phyloP scores from a whole-genome alignment of 2,888 invertebrate genomes.

The Drosophila flavopinicola region DNA sequence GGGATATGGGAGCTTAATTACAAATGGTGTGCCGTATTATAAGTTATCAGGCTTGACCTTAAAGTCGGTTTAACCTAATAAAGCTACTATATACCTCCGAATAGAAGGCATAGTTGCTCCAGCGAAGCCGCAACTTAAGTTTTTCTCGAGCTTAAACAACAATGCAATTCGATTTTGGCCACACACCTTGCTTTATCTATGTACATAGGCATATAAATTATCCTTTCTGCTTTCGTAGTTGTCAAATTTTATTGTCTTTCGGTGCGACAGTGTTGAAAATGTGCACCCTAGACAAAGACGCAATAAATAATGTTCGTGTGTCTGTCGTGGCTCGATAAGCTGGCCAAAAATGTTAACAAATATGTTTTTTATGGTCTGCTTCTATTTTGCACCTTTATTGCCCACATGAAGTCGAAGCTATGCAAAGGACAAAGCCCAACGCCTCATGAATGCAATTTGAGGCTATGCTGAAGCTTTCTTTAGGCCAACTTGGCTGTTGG shows the following conservation, averaged over 20 bases:
- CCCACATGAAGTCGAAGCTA: constrained; percentile 20
- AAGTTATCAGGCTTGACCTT: no score
- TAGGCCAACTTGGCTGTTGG: constrained; percentile 24
- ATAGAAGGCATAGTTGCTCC: no score
- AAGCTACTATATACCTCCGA: no score
- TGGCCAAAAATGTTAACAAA: constrained; percentile 54
- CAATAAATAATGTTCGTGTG: constrained; percentile 56
- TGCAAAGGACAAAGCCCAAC: constrained; percentile 32
- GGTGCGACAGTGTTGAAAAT: constrained; percentile 43
- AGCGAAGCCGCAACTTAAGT: no score
- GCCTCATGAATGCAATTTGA: constrained; percentile 27
- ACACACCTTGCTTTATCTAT: constrained; percentile 15
- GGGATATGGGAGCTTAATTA: no score
- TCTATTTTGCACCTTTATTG: constrained; percentile 49
- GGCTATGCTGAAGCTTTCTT: constrained; percentile 30
- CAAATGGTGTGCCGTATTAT: no score
- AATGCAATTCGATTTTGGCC: constrained; percentile 13
- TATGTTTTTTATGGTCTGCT: constrained; percentile 44
- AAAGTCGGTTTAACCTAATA: no score
- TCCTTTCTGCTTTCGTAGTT: constrained; percentile 33
- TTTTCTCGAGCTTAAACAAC: not conserved
- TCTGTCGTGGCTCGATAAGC: constrained; percentile 43
- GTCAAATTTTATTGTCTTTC: constrained; percentile 57
- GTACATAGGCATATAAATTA: constrained; percentile 42
- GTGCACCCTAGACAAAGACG: constrained; percentile 43